Percentiles rank a stretch among this genome's conserved stretches.
These are phyloP conservation scores for Neoarius graeffei DNA, from an alignment of 2,113 vertebrate species.

Conservation along the genomic window DNA sequence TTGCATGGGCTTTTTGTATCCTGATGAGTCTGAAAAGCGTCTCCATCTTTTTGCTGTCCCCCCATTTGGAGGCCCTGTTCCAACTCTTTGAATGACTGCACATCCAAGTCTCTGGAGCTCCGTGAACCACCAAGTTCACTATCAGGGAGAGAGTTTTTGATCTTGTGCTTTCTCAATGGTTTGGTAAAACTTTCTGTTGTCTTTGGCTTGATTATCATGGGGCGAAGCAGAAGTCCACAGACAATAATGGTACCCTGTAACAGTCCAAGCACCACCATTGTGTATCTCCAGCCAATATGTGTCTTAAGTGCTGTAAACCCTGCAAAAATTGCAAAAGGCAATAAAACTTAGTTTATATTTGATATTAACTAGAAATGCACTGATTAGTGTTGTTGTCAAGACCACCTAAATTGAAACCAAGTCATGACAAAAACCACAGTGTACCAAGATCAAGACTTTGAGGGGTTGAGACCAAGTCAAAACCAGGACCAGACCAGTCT, in stretches of 20 bases:
- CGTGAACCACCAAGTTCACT: constrained; percentile 65
- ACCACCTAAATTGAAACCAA: no score
- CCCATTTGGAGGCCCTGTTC: constrained; percentile 16
- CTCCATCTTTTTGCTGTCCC: constrained; percentile 39
- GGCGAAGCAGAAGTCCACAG: constrained; percentile 85
- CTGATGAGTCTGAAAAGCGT: constrained; percentile 2
- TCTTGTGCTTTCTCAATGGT: constrained; percentile 50
- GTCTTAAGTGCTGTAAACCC: constrained; percentile 87
- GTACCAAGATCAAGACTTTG: no score
- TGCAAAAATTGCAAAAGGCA: constrained; percentile 46
- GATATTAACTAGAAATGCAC: not conserved
- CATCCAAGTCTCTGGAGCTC: constrained; percentile 82
- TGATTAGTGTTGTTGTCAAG: no score
- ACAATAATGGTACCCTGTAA: constrained; percentile 82
- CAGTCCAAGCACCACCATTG: constrained; percentile 82
- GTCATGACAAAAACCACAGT: no score
- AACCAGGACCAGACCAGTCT: no score
- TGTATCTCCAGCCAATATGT: constrained; percentile 84
- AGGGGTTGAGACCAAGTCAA: no score
- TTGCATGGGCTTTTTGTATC: constrained; percentile 12
- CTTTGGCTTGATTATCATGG: constrained; percentile 76
- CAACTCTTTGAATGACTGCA: constrained; percentile 75
- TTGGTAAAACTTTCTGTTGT: constrained; percentile 33
- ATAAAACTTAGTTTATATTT: not conserved
- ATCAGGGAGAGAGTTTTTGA: not conserved